Conservation (phyloP, 1,140 invertebrate species). For the Ladona fulva region DNA sequence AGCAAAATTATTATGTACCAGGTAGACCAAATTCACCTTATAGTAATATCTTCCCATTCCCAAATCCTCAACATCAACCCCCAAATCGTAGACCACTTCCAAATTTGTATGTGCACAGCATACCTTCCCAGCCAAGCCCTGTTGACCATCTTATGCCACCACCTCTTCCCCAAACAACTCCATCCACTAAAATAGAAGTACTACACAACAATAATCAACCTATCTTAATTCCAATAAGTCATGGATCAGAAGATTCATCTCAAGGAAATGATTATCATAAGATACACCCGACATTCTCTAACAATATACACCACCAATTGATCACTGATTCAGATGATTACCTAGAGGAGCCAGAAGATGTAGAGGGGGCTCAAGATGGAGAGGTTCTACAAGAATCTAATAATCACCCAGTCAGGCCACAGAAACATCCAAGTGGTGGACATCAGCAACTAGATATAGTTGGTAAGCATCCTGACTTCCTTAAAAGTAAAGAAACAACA, state of each 20-base stretch:
- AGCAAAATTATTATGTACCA: neutral
- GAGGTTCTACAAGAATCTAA: conserved; percentile 41
- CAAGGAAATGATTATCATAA: neutral
- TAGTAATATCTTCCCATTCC: neutral
- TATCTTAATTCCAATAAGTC: conserved; percentile 1
- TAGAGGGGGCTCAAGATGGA: conserved; percentile 33
- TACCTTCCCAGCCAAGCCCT: neutral
- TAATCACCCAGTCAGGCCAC: conserved; percentile 35
- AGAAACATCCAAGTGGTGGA: conserved; percentile 32
- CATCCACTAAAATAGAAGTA: neutral
- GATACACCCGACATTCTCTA: neutral
- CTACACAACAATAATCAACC: neutral
- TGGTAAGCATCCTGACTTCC: neutral
- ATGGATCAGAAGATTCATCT: neutral
- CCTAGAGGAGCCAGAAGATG: neutral
- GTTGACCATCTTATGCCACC: conserved; percentile 13
- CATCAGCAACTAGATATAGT: neutral
- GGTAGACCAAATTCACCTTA: neutral
- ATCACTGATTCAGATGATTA: neutral
- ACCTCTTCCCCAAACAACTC: conserved; percentile 1
- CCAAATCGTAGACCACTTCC: neutral
- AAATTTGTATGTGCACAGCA: neutral
- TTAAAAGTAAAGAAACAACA: neutral
- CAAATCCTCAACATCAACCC: neutral
- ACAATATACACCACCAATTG: neutral